A percentile compares a stretch with the other conserved stretches of the same genome.
Evolutionary conservation across 2,113 vertebrate genomes (phyloP).

Genomic region (Microtus pennsylvanicus): DNA sequence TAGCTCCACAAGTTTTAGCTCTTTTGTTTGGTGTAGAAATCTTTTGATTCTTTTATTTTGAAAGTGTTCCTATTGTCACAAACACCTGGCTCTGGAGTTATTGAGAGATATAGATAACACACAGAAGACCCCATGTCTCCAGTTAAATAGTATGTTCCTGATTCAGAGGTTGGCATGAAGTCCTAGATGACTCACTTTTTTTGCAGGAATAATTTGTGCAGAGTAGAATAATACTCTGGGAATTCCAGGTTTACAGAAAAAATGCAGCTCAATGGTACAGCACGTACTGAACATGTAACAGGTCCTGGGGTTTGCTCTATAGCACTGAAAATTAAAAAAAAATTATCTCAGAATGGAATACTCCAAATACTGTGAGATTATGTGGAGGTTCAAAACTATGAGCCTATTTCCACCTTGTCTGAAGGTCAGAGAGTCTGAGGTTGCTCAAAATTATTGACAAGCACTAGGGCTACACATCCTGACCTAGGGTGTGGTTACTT

Average conservation of each 20-base stretch:
- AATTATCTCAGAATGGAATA: not conserved
- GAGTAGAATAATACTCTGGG: not conserved
- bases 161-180: not conserved
- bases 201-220: not conserved
- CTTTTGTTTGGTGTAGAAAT: not conserved
- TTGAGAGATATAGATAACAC: not conserved
- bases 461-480: no score
- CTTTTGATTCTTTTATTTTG: constrained; percentile 27
- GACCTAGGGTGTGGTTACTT: no score
- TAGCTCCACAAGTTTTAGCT: not conserved
- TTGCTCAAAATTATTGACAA: no score
- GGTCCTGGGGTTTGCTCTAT: not conserved
- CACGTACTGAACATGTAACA: not conserved
- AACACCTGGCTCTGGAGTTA: not conserved
- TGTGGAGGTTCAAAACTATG: no score
- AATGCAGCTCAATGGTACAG: not conserved
- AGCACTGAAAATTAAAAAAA: not conserved
- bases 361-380: not conserved
- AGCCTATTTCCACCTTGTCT: no score
- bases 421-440: no score
- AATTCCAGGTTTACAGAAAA: not conserved
- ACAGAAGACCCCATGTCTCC: not conserved
- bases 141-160: not conserved
- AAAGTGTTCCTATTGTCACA: constrained; percentile 5
- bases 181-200: not conserved